Evolutionary conservation across 2,797 vertebrate species (phyloP).

Genomic region (Ptychadena robeensis): DNA sequence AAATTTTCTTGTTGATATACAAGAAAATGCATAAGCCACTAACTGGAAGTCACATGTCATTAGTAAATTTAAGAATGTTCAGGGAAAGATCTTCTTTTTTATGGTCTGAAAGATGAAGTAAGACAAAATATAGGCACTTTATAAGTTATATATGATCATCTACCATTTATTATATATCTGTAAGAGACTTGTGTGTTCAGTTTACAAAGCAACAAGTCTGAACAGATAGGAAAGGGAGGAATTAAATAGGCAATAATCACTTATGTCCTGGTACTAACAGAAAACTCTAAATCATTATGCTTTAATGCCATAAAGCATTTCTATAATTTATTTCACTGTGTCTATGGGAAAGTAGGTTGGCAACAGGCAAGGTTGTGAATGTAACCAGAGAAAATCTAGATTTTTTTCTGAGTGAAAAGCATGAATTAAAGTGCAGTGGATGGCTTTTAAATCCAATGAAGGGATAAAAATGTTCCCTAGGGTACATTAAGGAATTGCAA

Average conservation of each 20-base stretch:
- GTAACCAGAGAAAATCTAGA: not conserved
- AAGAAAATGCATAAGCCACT: not conserved
- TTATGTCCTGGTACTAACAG: slow-evolving; percentile 53
- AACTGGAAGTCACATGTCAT: not conserved
- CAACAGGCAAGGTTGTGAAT: not conserved
- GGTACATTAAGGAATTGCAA: not conserved
- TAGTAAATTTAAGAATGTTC: not conserved
- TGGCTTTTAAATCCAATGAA: not conserved
- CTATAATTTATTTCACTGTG: slow-evolving; percentile 52
- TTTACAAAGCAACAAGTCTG: not conserved
- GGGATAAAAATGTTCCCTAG: not conserved
- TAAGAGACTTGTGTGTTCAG: not conserved
- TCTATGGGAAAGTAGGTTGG: slow-evolving; percentile 42
- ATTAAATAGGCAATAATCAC: slow-evolving; percentile 63
- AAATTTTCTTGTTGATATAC: no score
- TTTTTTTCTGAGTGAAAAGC: not conserved
- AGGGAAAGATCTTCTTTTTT: not conserved
- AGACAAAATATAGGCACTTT: no score
- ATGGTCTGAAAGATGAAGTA: not conserved
- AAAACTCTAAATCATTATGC: slow-evolving; percentile 35
- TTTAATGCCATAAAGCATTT: slow-evolving; percentile 37
- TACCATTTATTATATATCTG: not conserved
- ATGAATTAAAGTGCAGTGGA: not conserved
- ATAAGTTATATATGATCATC: not conserved
- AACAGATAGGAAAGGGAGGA: slow-evolving; percentile 41